Evolutionary conservation across 2,113 vertebrate genomes (phyloP).

Genomic region (Symphodus melops): DNA sequence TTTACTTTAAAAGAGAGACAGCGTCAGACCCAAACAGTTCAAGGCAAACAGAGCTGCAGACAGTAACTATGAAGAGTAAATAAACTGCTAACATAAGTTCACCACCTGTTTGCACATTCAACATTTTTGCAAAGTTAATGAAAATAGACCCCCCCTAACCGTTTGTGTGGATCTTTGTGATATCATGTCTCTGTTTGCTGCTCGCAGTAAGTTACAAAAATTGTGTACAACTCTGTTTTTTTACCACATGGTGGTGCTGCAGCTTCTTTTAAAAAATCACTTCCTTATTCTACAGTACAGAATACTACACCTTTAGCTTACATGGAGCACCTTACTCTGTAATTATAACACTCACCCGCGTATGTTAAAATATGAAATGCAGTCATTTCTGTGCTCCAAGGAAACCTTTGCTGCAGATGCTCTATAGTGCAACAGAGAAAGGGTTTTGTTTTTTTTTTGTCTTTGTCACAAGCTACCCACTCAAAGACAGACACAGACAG

Average conservation of each 20-base stretch:
- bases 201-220: too few relatives aligned
- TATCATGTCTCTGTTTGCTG: conserved; percentile 8
- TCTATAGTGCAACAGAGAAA: not conserved
- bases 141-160: conserved; percentile 31
- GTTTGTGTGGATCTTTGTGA: conserved; percentile 4
- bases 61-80: not conserved
- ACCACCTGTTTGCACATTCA: conserved; percentile 62
- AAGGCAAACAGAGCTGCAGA: not conserved
- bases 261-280: conserved; percentile 39
- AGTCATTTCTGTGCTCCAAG: not conserved
- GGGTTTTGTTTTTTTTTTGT: conserved; percentile 14
- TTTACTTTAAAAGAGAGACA: not conserved
- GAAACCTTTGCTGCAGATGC: too few relatives aligned
- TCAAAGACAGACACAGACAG: conserved; percentile 2
- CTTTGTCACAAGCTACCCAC: conserved; percentile 4
- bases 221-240: conserved; percentile 27
- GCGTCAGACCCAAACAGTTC: not conserved
- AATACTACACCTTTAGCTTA: not conserved
- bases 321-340: not conserved
- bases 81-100: not conserved
- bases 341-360: not conserved
- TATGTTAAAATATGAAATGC: not conserved
- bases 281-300: conserved; percentile 20
- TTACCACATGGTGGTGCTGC: conserved; percentile 64
- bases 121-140: conserved; percentile 41